These are phyloP conservation scores for Bradypus variegatus DNA, from an alignment of 2,797 vertebrate genomes.

Conservation along the genomic window DNA sequence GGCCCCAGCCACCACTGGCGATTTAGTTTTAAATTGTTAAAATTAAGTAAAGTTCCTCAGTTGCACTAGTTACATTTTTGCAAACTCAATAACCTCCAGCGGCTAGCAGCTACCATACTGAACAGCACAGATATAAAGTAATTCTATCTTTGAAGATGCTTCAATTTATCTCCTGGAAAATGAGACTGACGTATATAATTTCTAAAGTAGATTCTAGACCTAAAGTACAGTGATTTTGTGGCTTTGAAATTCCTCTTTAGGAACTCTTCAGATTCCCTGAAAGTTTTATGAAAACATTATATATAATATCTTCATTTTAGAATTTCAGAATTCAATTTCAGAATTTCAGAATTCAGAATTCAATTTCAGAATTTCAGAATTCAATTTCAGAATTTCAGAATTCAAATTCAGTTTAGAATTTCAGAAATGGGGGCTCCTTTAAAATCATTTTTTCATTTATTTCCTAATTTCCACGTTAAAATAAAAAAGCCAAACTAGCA, in stretches of 20 bases:
- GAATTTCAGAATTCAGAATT: background rate
- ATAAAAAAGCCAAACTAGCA: background rate
- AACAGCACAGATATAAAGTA: background rate
- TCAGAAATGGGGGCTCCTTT: background rate
- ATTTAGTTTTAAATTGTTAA: background rate
- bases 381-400: no score
- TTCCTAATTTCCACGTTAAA: background rate
- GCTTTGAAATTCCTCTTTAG: background rate
- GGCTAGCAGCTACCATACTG: background rate
- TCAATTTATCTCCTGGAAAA: background rate
- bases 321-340: background rate
- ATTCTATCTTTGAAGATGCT: background rate
- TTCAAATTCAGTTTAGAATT: background rate
- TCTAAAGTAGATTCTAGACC: background rate
- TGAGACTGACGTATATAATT: background rate
- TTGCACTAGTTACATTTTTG: background rate
- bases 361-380: background rate
- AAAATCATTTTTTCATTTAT: background rate
- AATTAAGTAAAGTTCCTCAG: background rate
- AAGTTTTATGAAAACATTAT: background rate
- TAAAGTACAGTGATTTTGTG: background rate
- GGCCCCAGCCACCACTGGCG: background rate
- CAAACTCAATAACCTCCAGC: background rate
- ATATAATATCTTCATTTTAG: background rate
- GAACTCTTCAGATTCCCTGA: background rate